phyloP scores from a whole-genome alignment of 1,140 invertebrate genomes.

The Gonioctena quinquepunctata region DNA sequence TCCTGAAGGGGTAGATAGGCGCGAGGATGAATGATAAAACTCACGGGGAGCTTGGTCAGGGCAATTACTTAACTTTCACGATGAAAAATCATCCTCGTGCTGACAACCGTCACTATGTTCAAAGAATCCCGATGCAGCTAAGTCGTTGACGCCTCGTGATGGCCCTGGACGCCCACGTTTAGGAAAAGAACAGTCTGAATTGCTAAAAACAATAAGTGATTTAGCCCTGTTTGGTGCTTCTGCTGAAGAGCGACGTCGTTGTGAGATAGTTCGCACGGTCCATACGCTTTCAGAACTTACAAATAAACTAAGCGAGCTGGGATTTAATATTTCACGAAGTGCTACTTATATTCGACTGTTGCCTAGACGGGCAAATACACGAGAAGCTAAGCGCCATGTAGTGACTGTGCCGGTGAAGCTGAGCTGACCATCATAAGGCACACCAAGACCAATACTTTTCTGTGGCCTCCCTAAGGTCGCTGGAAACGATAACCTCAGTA shows the following conservation, averaged over 20 bases:
- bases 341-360: neutral
- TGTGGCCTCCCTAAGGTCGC: neutral
- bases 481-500: constrained; percentile 1
- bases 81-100: too few species aligned
- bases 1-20: too few species aligned
- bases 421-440: neutral
- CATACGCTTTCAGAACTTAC: too few species aligned
- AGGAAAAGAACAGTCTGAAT: neutral
- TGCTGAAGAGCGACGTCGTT: constrained; percentile 23
- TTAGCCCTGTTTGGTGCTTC: constrained; percentile 16
- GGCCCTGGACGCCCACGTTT: neutral
- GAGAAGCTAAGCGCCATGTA: constrained; percentile 1
- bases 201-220: neutral
- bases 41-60: too few species aligned
- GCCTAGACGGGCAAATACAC: neutral
- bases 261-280: too few species aligned
- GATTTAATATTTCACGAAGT: neutral
- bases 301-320: neutral
- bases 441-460: constrained; percentile 9
- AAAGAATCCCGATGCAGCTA: neutral
- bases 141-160: neutral
- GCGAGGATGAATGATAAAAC: too few species aligned
- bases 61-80: too few species aligned
- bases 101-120: too few species aligned
- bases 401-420: constrained; percentile 1